Conservation (phyloP, 2,888 invertebrate genomes). For the Geotrupes spiniger region DNA sequence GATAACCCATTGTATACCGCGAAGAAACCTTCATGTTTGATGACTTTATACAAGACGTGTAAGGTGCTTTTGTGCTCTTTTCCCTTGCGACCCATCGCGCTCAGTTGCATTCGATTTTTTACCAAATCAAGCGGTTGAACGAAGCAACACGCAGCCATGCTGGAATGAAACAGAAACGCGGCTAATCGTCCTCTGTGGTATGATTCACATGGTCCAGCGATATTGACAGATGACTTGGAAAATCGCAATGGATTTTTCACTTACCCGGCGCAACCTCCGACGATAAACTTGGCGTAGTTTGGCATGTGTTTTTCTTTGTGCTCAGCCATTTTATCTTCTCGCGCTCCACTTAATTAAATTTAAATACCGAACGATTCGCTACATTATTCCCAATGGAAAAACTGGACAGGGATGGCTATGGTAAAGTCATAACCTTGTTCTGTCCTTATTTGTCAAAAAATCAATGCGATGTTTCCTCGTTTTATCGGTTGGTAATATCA, state of each 20-base stretch:
- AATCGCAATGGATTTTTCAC: too few species aligned
- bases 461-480: too few species aligned
- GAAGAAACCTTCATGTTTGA: conserved; percentile 81
- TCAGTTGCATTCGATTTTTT: conserved; percentile 97
- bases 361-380: conserved; percentile 8
- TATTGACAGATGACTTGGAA: conserved; percentile 1
- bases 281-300: conserved; percentile 73
- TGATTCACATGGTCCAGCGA: too few species aligned
- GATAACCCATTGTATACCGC: conserved; percentile 90
- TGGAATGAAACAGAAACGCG: conserved; percentile 44
- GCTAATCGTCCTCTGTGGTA: background rate
- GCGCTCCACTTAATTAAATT: too few species aligned
- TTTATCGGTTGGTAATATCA: too few species aligned
- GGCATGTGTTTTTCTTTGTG: conserved; percentile 55
- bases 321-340: conserved; percentile 35
- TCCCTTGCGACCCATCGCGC: conserved; percentile 68
- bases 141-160: conserved; percentile 92
- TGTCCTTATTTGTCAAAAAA: too few species aligned
- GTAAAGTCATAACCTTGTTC: conserved; percentile 9
- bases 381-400: conserved; percentile 14
- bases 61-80: conserved; percentile 78
- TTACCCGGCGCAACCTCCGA: conserved; percentile 82
- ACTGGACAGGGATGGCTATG: conserved; percentile 7
- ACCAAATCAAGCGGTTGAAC: conserved; percentile 97
- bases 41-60: conserved; percentile 73